phyloP scores from a whole-genome alignment of 2,888 invertebrate genomes.

The Dysmachus trigonus region DNA sequence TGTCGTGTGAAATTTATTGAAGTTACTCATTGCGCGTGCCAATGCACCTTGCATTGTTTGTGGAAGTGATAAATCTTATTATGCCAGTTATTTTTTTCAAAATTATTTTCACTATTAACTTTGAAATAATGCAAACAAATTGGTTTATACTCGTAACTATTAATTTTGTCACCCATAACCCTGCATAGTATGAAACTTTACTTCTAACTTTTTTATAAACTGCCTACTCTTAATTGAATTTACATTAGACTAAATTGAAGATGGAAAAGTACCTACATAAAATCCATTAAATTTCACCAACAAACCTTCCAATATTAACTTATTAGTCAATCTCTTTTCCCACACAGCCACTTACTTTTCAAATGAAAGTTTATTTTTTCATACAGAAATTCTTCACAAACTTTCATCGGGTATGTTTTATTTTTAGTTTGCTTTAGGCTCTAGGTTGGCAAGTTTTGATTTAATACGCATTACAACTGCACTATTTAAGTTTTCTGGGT shows the following conservation, averaged over 20 bases:
- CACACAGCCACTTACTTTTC: not conserved
- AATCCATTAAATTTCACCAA: not conserved
- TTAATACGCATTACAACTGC: not conserved
- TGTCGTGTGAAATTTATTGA: not conserved
- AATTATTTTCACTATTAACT: not conserved
- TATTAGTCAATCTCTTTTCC: not conserved
- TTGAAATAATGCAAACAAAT: no score
- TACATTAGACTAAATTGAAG: not conserved
- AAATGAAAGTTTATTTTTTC: not conserved
- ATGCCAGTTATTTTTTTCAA: no score
- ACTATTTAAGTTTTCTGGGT: not conserved
- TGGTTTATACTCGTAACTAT: no score
- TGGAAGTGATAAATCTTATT: not conserved
- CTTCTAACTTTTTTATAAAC: no score
- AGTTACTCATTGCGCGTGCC: not conserved
- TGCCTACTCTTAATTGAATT: not conserved
- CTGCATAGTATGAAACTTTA: not conserved
- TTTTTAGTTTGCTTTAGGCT: not conserved
- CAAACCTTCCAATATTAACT: not conserved
- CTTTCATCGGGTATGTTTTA: not conserved
- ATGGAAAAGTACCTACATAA: not conserved
- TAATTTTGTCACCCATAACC: no score
- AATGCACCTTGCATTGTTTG: not conserved
- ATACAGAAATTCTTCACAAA: not conserved
- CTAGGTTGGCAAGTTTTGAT: not conserved